Conservation (phyloP, 2,888 invertebrate genomes). For the Maniola hyperantus region DNA sequence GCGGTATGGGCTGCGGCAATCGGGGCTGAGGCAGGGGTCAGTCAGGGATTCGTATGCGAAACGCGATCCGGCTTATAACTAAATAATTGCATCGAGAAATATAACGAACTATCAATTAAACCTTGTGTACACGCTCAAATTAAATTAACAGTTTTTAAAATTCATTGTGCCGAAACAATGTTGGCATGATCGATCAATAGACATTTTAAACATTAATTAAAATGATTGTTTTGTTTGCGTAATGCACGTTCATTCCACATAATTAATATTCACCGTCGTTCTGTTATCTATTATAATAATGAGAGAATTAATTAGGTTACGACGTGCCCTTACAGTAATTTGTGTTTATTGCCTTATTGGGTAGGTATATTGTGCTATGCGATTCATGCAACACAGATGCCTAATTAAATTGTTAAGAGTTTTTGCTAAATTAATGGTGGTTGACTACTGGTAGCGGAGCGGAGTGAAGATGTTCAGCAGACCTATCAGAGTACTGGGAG, state of each 20-base stretch:
- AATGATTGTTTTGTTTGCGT: constrained; percentile 30
- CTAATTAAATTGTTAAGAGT: neutral
- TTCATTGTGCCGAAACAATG: constrained; percentile 17
- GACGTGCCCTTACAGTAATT: constrained; percentile 23
- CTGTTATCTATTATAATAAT: constrained; percentile 39
- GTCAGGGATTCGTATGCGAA: constrained; percentile 41
- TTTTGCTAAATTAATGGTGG: too few species aligned
- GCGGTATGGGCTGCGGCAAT: neutral
- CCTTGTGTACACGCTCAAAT: constrained; percentile 45
- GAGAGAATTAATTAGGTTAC: constrained; percentile 37
- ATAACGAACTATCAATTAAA: constrained; percentile 61
- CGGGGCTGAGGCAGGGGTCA: neutral
- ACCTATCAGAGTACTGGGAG: too few species aligned
- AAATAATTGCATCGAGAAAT: constrained; percentile 53
- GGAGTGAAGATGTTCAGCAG: too few species aligned
- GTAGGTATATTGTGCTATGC: neutral
- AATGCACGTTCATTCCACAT: constrained; percentile 30
- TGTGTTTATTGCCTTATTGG: constrained; percentile 12
- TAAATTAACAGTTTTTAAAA: constrained; percentile 48
- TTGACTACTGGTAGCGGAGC: too few species aligned
- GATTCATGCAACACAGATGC: neutral
- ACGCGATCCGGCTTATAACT: constrained; percentile 53
- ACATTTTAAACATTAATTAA: constrained; percentile 13
- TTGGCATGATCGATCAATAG: constrained; percentile 10
- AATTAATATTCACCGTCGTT: constrained; percentile 34